These are phyloP conservation scores for Lycocerus yunnanus DNA, from an alignment of 2,888 invertebrate species.

Conservation along the genomic window DNA sequence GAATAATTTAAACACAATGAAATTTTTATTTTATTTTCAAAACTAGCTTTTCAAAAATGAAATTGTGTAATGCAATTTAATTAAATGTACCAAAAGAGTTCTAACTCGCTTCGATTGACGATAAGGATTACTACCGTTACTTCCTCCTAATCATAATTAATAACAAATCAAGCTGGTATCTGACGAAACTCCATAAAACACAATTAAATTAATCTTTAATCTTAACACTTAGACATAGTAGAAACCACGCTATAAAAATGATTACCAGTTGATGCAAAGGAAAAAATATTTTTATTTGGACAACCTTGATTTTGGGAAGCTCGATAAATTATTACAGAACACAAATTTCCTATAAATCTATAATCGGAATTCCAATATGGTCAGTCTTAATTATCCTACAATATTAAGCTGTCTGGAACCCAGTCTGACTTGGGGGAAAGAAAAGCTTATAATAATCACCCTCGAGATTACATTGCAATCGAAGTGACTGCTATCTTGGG, in stretches of 20 bases:
- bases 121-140: no score
- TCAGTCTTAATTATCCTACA: slow-evolving; percentile 1
- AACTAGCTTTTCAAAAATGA: not conserved
- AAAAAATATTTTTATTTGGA: not conserved
- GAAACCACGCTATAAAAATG: not conserved
- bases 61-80: not conserved
- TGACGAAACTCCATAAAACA: no score
- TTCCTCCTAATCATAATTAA: no score
- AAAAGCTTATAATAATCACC: slow-evolving; percentile 2
- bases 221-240: no score
- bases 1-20: not conserved
- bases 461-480: not conserved
- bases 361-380: not conserved
- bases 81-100: no score
- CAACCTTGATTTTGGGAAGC: not conserved
- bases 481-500: not conserved
- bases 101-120: no score
- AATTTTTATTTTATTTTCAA: not conserved
- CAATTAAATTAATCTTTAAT: no score
- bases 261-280: not conserved
- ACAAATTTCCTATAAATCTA: not conserved
- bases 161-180: no score
- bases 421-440: not conserved
- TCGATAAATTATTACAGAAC: not conserved
- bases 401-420: slow-evolving; percentile 1